Conservation (phyloP, 2,888 invertebrate species). For the Drosophila nr. perissopoda region DNA sequence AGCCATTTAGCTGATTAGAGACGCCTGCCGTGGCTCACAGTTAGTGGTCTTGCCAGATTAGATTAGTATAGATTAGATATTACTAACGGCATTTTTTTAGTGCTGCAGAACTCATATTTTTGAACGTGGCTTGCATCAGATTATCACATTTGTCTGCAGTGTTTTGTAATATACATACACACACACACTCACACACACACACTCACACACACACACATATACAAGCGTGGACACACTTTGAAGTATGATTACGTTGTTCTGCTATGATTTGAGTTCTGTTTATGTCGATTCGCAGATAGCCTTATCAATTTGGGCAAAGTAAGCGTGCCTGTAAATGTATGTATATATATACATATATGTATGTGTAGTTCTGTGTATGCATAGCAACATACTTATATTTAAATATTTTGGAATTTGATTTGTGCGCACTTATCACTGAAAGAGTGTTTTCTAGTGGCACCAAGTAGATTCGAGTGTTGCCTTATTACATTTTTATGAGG, state of each 20-base stretch:
- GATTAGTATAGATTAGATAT: constrained; percentile 31
- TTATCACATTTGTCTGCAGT: constrained; percentile 12
- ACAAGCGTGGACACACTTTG: neutral
- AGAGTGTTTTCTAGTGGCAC: constrained; percentile 46
- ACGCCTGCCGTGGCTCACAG: constrained; percentile 33
- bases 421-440: constrained; percentile 43
- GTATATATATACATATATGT: too few relatives aligned
- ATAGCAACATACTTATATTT: neutral
- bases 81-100: constrained; percentile 48
- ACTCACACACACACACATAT: neutral
- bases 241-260: neutral
- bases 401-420: constrained; percentile 51
- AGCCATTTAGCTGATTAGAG: constrained; percentile 38
- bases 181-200: neutral
- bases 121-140: constrained; percentile 34
- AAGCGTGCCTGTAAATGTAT: constrained; percentile 37
- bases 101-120: constrained; percentile 23
- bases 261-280: constrained; percentile 35
- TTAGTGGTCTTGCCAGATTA: constrained; percentile 66
- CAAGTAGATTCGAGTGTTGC: constrained; percentile 6
- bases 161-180: constrained; percentile 1
- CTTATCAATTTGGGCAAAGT: constrained; percentile 53
- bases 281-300: constrained; percentile 12
- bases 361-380: neutral
- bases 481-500: neutral